phyloP scores from a whole-genome alignment of 92 coral and sea anemone genomes.

The Desmophyllum pertusum region DNA sequence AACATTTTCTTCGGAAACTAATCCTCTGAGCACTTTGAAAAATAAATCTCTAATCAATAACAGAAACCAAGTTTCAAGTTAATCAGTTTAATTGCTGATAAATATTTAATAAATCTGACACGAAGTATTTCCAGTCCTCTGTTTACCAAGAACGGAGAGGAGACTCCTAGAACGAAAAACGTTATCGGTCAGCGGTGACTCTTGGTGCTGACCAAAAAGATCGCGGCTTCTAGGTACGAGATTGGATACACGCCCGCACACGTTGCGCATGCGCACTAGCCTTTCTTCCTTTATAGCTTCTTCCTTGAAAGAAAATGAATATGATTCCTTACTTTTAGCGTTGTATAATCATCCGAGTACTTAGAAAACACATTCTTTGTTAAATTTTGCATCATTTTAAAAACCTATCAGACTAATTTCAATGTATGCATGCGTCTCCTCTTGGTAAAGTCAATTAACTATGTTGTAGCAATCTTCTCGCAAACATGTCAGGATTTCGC shows the following conservation, averaged over 20 bases:
- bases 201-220: too few species aligned
- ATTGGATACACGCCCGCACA: background rate
- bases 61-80: background rate
- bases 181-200: too few species aligned
- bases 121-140: background rate
- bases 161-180: background rate
- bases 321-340: background rate
- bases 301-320: background rate
- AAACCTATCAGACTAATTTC: background rate
- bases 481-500: background rate
- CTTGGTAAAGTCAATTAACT: slow-evolving; percentile 4
- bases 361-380: background rate
- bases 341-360: background rate
- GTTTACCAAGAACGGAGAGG: background rate
- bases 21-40: background rate
- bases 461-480: slow-evolving; percentile 2
- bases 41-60: background rate
- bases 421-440: slow-evolving; percentile 5
- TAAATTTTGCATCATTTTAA: background rate
- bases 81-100: background rate
- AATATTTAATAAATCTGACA: background rate
- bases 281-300: background rate
- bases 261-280: background rate
- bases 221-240: too few species aligned
- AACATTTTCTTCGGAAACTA: background rate